phyloP scores from a whole-genome alignment of 2,888 invertebrate species.

The Parnassius orleans region DNA sequence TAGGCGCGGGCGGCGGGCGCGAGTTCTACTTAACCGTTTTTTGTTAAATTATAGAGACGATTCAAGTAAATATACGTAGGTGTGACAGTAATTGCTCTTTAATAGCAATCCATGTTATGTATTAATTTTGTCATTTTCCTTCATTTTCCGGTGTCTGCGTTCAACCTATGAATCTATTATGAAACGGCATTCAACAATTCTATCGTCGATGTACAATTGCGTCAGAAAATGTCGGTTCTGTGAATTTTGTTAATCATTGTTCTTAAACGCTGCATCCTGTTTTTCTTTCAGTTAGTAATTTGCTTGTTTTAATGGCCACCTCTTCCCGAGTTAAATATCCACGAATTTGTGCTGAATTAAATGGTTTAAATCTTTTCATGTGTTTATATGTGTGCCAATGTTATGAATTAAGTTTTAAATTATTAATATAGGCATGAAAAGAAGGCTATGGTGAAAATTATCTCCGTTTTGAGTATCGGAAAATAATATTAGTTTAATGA shows the following conservation, averaged over 20 bases:
- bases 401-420: too few relatives aligned
- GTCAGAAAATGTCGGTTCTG: constrained; percentile 50
- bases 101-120: constrained; percentile 13
- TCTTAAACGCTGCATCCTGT: constrained; percentile 62
- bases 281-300: constrained; percentile 40
- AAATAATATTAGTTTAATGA: too few relatives aligned
- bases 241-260: constrained; percentile 54
- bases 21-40: too few relatives aligned
- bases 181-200: constrained; percentile 38
- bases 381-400: too few relatives aligned
- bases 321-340: background rate
- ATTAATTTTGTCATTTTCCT: constrained; percentile 27
- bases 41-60: background rate
- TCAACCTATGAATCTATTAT: constrained; percentile 41
- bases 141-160: constrained; percentile 36
- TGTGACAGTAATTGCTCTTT: constrained; percentile 6
- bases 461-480: too few relatives aligned
- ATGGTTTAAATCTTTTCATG: too few relatives aligned
- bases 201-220: constrained; percentile 42
- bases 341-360: background rate
- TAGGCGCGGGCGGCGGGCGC: too few relatives aligned
- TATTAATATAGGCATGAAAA: too few relatives aligned
- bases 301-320: constrained; percentile 10
- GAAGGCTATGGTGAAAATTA: too few relatives aligned
- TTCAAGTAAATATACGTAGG: background rate